Evolutionary conservation across 1,140 invertebrate genomes (phyloP).

Genomic region (Archivesica marissinica): DNA sequence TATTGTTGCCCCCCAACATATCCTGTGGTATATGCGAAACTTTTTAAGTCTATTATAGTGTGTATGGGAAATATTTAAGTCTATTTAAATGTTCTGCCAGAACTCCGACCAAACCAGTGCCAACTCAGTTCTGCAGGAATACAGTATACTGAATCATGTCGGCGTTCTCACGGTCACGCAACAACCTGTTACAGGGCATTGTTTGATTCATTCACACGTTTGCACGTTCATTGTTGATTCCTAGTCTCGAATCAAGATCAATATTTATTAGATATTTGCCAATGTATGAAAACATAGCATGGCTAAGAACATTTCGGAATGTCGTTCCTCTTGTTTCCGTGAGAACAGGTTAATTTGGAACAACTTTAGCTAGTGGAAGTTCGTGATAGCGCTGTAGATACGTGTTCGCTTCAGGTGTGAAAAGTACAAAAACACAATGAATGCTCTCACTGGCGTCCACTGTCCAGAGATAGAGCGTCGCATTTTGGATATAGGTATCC

Average conservation of each 20-base stretch:
- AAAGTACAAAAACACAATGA: too few relatives aligned
- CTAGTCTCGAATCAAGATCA: constrained; percentile 44
- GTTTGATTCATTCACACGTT: constrained; percentile 40
- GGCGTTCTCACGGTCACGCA: constrained; percentile 26
- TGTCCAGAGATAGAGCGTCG: too few relatives aligned
- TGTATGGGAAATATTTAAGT: too few relatives aligned
- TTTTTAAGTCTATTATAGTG: too few relatives aligned
- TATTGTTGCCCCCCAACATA: too few relatives aligned
- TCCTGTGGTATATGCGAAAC: too few relatives aligned
- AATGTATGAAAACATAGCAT: constrained; percentile 53
- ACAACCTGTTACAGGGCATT: background rate
- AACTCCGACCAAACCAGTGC: background rate
- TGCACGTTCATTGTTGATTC: constrained; percentile 2
- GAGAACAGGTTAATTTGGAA: constrained; percentile 16
- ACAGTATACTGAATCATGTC: background rate
- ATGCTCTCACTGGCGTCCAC: too few relatives aligned
- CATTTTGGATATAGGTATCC: too few relatives aligned
- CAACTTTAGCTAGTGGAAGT: too few relatives aligned
- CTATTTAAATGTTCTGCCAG: too few relatives aligned
- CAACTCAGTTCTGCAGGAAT: constrained; percentile 1
- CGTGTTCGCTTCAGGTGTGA: too few relatives aligned
- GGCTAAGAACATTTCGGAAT: background rate
- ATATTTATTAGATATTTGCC: constrained; percentile 55
- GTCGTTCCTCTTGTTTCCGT: constrained; percentile 1
- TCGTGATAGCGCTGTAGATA: too few relatives aligned